phyloP scores from a whole-genome alignment of 2,113 vertebrate genomes.

The Passer domesticus region DNA sequence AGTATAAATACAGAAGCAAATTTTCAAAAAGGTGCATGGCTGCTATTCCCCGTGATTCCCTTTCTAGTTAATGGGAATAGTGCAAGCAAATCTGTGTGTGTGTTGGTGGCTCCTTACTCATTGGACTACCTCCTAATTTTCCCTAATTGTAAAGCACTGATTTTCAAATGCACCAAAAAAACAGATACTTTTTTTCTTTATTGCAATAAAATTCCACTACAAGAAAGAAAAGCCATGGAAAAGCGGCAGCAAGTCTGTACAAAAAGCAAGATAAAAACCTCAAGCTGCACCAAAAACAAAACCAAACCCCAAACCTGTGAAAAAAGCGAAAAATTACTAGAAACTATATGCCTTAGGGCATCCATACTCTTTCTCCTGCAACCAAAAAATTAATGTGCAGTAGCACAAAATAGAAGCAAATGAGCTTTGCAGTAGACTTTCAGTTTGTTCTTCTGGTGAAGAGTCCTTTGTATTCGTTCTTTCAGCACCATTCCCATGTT shows the following conservation, averaged over 20 bases:
- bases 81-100: neutral
- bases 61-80: neutral
- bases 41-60: neutral
- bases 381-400: neutral
- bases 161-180: neutral
- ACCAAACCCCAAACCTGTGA: neutral
- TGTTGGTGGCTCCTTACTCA: neutral
- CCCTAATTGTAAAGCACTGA: neutral
- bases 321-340: neutral
- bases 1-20: neutral
- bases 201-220: neutral
- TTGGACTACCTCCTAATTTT: neutral
- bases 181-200: neutral
- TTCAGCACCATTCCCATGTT: slow-evolving; percentile 62
- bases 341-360: neutral
- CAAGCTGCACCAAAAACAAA: neutral
- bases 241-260: slow-evolving; percentile 70
- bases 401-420: neutral
- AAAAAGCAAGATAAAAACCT: neutral
- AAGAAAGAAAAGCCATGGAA: neutral
- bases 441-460: slow-evolving; percentile 88
- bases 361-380: neutral
- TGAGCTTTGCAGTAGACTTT: slow-evolving; percentile 68
- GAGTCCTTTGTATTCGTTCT: slow-evolving; percentile 76
- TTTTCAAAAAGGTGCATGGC: neutral